phyloP scores from a whole-genome alignment of 2,888 invertebrate species.

The Mythimna lalbum region DNA sequence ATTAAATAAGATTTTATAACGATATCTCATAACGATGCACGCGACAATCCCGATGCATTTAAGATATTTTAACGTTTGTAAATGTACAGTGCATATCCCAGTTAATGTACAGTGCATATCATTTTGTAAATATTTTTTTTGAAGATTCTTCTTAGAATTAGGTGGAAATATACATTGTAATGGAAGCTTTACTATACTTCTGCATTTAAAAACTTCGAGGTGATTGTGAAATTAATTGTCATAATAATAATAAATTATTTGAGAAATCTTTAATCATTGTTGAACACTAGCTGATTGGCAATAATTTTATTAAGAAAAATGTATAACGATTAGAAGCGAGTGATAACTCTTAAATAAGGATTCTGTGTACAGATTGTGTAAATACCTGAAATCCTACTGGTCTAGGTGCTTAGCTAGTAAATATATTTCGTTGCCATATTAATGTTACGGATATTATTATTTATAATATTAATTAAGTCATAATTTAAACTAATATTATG shows the following conservation, averaged over 20 bases:
- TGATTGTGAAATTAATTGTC: conserved; percentile 74
- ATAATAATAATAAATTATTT: conserved; percentile 73
- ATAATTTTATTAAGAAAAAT: conserved; percentile 84
- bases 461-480: conserved; percentile 87
- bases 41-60: conserved; percentile 69
- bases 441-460: conserved; percentile 89
- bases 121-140: conserved; percentile 86
- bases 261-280: conserved; percentile 77
- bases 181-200: conserved; percentile 77
- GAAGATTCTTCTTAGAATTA: conserved; percentile 75
- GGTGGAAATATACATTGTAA: conserved; percentile 71
- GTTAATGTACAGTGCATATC: conserved; percentile 85
- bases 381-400: conserved; percentile 86
- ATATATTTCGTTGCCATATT: conserved; percentile 90
- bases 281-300: conserved; percentile 85
- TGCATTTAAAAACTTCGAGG: conserved; percentile 78
- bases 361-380: conserved; percentile 86
- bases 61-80: conserved; percentile 75
- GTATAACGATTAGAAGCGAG: conserved; percentile 80
- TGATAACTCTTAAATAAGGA: conserved; percentile 71
- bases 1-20: conserved; percentile 59
- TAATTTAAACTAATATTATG: conserved; percentile 85
- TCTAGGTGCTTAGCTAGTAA: conserved; percentile 89
- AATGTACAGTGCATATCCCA: conserved; percentile 85
- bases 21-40: conserved; percentile 58